These are phyloP conservation scores for Chionoecetes opilio DNA, from an alignment of 1,140 invertebrate species.

Conservation along the genomic window DNA sequence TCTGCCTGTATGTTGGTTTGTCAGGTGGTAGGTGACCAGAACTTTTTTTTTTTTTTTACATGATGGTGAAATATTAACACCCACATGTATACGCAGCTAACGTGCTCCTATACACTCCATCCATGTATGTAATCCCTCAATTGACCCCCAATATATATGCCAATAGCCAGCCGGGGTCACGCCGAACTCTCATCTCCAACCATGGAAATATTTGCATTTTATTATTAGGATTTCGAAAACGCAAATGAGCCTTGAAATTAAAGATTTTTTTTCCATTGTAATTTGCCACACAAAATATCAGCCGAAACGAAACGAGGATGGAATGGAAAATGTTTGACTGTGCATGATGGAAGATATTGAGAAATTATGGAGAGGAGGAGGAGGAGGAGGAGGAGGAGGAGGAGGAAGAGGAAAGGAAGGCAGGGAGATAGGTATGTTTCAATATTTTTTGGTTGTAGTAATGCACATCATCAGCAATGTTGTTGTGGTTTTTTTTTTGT, in stretches of 20 bases:
- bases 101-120: neutral
- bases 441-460: no score
- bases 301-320: neutral
- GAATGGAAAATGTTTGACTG: neutral
- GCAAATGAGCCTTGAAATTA: constrained; percentile 30
- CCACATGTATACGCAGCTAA: neutral
- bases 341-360: neutral
- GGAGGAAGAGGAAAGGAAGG: neutral
- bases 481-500: no score
- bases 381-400: neutral
- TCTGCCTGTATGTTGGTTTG: neutral
- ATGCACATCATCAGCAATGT: no score
- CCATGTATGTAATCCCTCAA: constrained; percentile 19
- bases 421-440: no score
- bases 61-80: neutral
- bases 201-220: neutral
- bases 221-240: constrained; percentile 22
- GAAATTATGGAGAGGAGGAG: neutral
- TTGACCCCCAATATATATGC: constrained; percentile 20
- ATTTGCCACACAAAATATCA: neutral
- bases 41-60: no score
- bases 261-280: neutral
- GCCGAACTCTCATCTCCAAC: neutral
- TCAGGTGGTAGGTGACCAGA: neutral
- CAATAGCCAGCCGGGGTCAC: neutral